These are phyloP conservation scores for Noctilio leporinus DNA, from an alignment of 2,113 vertebrate genomes.

Conservation along the genomic window DNA sequence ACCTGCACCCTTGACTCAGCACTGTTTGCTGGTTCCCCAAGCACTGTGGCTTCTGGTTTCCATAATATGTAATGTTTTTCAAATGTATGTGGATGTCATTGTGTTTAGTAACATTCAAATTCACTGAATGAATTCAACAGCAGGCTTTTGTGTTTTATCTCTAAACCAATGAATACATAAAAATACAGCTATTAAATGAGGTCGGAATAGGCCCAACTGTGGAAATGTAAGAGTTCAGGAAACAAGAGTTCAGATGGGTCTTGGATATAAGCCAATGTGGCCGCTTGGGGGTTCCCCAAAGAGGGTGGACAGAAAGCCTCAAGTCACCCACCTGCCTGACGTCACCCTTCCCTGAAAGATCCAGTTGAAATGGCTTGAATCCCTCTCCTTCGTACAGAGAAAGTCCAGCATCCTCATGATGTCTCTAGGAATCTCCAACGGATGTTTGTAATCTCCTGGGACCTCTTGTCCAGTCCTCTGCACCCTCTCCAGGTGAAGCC, in stretches of 20 bases:
- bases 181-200: background rate
- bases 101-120: background rate
- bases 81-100: background rate
- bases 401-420: background rate
- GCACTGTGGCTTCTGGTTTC: background rate
- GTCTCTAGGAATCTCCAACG: background rate
- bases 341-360: background rate
- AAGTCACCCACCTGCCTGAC: background rate
- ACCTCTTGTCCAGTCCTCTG: background rate
- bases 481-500: background rate
- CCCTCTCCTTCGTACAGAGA: background rate
- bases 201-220: background rate
- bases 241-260: background rate
- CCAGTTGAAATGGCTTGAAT: background rate
- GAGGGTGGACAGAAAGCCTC: accelerated
- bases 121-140: background rate
- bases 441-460: background rate
- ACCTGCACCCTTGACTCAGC: background rate
- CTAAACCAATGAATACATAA: background rate
- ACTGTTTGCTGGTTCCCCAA: background rate
- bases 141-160: background rate
- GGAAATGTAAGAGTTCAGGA: background rate
- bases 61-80: background rate
- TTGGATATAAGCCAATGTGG: background rate
- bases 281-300: background rate